Conservation (phyloP, 2,888 invertebrate species). For the Melinaea marsaeus region DNA sequence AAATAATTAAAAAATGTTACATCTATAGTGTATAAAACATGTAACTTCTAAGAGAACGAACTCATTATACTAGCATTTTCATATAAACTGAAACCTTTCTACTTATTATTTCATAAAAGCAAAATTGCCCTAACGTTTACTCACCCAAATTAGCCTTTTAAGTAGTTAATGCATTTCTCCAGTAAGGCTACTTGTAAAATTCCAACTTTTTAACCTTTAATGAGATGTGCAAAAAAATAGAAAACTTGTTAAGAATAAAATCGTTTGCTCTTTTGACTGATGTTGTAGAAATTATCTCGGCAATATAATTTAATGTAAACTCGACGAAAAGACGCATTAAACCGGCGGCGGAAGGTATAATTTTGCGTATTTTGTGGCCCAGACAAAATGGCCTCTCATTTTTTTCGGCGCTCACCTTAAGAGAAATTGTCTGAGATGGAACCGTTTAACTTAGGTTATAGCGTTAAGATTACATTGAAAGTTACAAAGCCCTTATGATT, state of each 20-base stretch:
- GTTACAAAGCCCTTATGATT: constrained; percentile 23
- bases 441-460: constrained; percentile 34
- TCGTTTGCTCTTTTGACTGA: constrained; percentile 26
- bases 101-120: constrained; percentile 10
- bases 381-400: constrained; percentile 33
- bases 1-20: too few relatives aligned
- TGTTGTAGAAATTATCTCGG: constrained; percentile 28
- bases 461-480: constrained; percentile 32
- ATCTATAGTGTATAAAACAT: too few relatives aligned
- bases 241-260: constrained; percentile 23
- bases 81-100: neutral
- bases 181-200: constrained; percentile 17
- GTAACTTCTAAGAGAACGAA: neutral
- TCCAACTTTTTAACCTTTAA: constrained; percentile 22
- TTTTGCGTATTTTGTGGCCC: constrained; percentile 36
- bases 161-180: constrained; percentile 19
- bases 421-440: constrained; percentile 30
- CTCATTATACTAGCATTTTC: neutral
- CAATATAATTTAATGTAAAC: constrained; percentile 31
- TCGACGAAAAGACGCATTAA: constrained; percentile 29
- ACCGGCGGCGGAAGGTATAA: constrained; percentile 33
- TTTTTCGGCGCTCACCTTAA: constrained; percentile 32
- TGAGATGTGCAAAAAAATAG: constrained; percentile 21
- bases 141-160: constrained; percentile 20
- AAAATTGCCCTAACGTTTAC: constrained; percentile 12